Base-by-base conservation (phyloP, 2,113 vertebrate species). In the Piaya cayana region DNA sequence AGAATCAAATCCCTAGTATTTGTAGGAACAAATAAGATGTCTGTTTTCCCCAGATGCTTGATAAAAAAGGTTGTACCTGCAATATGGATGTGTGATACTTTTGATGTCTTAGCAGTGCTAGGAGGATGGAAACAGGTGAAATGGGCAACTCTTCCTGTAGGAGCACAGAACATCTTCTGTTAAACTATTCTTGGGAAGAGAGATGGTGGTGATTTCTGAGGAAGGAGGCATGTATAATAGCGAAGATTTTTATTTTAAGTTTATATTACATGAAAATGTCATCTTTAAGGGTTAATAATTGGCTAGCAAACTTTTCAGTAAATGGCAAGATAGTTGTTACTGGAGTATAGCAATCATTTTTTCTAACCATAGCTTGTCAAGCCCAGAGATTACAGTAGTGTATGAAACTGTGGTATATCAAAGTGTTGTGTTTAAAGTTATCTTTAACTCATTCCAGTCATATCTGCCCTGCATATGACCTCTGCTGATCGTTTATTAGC, bases 361-460 rank as follows among this genome's bases (percentile, higher is more conserved):
- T 92, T 86, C 50, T 85, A 64, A 76, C 49, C 0, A 0, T 43
- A 42, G 34, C 63, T 83, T 88, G 34, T 88, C 71, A 78, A 91
- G 68, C 60, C 52, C 2, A 2, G 84, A 91, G 82, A 91, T 94
- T 91, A 86, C 77, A 82, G 60, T 81, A 47, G 56, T 80, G 17
- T 84, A 39, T 71, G 64, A 86, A 94, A 45, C 85, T 0, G 1
- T 80, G 80, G 52, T 67, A 63, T 86, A 47, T 80, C 77, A 53
- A 68, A 87, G 23, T 67, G 34, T 27, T 47, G 30, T 59, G 32
- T 80, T 94, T 87, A 59, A 90, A 93, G 50, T 80, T 16, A 60
- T 93, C 42, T 70, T 81, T 88, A 91, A 85, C 71, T 91, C 87
- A 63, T 92, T 94, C 67, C 47, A 50, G 12, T 90, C 37, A 6